These are phyloP conservation scores for Scrobipalpa atriplicella DNA, from an alignment of 2,888 invertebrate genomes.

Conservation along the genomic window DNA sequence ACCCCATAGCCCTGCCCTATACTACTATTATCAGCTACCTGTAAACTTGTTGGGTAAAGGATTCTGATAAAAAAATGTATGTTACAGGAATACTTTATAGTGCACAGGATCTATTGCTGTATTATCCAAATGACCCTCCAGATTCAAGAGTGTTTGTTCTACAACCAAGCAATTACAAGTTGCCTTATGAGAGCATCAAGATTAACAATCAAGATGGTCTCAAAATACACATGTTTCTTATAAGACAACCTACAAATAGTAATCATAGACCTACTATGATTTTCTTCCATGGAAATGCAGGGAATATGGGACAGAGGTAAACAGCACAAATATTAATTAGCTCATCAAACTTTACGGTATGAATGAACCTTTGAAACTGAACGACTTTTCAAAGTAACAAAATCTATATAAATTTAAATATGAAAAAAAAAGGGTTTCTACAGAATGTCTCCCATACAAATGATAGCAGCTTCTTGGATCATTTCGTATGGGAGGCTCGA, in stretches of 20 bases:
- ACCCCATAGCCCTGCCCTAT: too few relatives aligned
- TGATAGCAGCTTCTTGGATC: too few relatives aligned
- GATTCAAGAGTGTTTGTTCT: constrained; percentile 95
- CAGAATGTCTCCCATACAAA: too few relatives aligned
- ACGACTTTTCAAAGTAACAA: too few relatives aligned
- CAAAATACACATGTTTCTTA: constrained; percentile 91
- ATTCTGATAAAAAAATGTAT: neutral
- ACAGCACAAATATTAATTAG: constrained; percentile 19
- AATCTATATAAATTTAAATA: too few relatives aligned
- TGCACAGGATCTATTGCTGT: constrained; percentile 93
- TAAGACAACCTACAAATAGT: constrained; percentile 87
- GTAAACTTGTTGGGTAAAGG: too few relatives aligned
- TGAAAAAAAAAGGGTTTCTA: too few relatives aligned
- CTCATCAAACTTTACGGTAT: too few relatives aligned
- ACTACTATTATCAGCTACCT: too few relatives aligned
- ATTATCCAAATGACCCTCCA: constrained; percentile 94
- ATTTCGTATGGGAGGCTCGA: too few relatives aligned
- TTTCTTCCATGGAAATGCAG: constrained; percentile 98
- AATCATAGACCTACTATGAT: constrained; percentile 91
- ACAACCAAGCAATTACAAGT: constrained; percentile 91
- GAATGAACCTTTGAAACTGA: too few relatives aligned
- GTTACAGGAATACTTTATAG: constrained; percentile 89
- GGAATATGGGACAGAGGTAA: constrained; percentile 96
- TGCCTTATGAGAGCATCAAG: constrained; percentile 94
- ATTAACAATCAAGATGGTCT: constrained; percentile 87